A percentile compares a stretch with the other conserved stretches of the same genome.
Conservation (phyloP, 2,113 vertebrate genomes). For the Alouatta palliata region DNA sequence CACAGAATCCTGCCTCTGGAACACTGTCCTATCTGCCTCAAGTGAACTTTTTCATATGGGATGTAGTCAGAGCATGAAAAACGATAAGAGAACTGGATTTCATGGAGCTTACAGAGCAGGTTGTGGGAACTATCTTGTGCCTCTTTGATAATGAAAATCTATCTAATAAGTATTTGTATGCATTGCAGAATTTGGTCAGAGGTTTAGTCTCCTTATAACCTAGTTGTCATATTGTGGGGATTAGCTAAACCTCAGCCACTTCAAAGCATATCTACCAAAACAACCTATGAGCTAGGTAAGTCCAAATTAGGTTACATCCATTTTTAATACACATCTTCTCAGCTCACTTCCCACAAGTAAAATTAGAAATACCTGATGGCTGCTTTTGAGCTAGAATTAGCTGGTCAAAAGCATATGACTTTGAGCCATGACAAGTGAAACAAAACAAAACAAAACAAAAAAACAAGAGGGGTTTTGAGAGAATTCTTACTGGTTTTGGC, state of each 20-base stretch:
- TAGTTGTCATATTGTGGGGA: neutral
- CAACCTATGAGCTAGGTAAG: too few species aligned
- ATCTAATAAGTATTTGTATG: neutral
- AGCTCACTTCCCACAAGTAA: too few species aligned
- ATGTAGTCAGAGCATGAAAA: neutral
- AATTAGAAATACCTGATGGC: neutral
- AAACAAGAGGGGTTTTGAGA: too few species aligned
- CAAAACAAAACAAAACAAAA: neutral
- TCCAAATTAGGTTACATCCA: too few species aligned
- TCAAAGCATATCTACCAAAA: neutral
- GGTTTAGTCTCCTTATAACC: neutral
- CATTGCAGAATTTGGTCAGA: neutral
- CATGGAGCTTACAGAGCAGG: neutral
- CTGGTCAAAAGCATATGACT: neutral
- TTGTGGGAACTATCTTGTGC: neutral
- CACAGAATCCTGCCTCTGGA: neutral
- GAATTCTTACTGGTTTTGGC: neutral
- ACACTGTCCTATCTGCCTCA: neutral
- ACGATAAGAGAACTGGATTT: neutral
- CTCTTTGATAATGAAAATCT: neutral
- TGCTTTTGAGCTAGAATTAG: neutral
- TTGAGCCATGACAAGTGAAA: neutral
- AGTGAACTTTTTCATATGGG: neutral
- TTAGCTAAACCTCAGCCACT: neutral
- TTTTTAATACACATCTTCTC: neutral